These are phyloP conservation scores for Phalanger gymnotis DNA, from an alignment of 2,797 vertebrate species.

Conservation along the genomic window DNA sequence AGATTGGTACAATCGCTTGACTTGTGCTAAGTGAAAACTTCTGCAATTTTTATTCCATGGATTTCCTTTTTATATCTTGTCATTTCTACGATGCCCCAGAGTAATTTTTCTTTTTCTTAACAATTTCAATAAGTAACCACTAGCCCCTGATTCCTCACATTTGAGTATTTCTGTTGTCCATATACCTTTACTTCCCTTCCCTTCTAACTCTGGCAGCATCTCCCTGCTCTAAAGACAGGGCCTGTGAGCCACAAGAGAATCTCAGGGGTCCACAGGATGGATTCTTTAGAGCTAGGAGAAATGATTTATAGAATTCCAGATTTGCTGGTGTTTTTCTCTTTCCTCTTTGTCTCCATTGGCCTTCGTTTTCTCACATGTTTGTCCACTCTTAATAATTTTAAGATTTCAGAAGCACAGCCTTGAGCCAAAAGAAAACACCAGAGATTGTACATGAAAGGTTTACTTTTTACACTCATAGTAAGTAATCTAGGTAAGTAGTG, in stretches of 20 bases:
- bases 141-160: not conserved
- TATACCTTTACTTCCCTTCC: constrained; percentile 20
- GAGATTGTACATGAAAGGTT: not conserved
- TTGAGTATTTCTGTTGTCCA: not conserved
- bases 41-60: constrained; percentile 31
- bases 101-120: constrained; percentile 38
- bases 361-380: constrained; percentile 12
- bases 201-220: not conserved
- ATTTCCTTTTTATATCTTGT: constrained; percentile 22
- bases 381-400: not conserved
- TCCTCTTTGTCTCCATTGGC: not conserved
- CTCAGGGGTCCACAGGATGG: not conserved
- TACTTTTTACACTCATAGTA: not conserved
- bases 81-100: not conserved
- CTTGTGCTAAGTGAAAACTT: not conserved
- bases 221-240: not conserved
- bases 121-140: constrained; percentile 25
- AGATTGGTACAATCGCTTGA: not conserved
- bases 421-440: not conserved
- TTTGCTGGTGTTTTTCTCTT: constrained; percentile 25
- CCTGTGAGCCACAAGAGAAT: constrained; percentile 11
- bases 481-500: not conserved
- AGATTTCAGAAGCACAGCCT: not conserved
- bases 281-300: constrained; percentile 42
- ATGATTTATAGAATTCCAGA: not conserved